Evolutionary conservation across 2,113 vertebrate species (phyloP).

Genomic region (Tamias sibiricus): DNA sequence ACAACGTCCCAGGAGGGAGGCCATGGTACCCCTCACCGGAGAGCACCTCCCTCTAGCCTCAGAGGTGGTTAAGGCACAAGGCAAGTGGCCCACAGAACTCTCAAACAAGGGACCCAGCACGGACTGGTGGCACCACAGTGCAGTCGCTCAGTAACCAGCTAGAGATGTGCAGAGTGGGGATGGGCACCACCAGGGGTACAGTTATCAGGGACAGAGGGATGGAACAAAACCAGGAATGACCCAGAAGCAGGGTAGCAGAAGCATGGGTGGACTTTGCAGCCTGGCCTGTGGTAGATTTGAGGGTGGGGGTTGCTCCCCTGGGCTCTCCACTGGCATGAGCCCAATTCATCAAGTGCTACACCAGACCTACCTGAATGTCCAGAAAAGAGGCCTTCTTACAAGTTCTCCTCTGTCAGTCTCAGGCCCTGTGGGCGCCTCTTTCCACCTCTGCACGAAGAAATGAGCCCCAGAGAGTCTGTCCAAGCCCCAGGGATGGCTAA

Average conservation of each 20-base stretch:
- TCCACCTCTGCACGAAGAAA: not conserved
- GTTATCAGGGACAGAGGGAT: accelerated
- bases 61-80: not conserved
- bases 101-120: not conserved
- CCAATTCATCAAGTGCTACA: not conserved
- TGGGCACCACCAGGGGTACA: not conserved
- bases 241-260: not conserved
- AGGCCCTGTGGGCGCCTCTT: not conserved
- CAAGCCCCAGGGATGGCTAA: not conserved
- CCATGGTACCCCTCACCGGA: not conserved
- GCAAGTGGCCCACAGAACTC: not conserved
- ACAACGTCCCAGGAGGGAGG: not conserved
- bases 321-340: no score
- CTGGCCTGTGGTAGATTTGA: not conserved
- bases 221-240: not conserved
- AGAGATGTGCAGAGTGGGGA: not conserved
- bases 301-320: not conserved
- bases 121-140: not conserved
- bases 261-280: accelerated
- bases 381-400: not conserved
- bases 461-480: not conserved
- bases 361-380: not conserved
- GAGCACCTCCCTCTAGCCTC: not conserved
- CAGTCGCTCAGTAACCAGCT: not conserved
- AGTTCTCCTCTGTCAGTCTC: not conserved